phyloP scores from a whole-genome alignment of 2,797 vertebrate species.

The Sebastes variabilis region DNA sequence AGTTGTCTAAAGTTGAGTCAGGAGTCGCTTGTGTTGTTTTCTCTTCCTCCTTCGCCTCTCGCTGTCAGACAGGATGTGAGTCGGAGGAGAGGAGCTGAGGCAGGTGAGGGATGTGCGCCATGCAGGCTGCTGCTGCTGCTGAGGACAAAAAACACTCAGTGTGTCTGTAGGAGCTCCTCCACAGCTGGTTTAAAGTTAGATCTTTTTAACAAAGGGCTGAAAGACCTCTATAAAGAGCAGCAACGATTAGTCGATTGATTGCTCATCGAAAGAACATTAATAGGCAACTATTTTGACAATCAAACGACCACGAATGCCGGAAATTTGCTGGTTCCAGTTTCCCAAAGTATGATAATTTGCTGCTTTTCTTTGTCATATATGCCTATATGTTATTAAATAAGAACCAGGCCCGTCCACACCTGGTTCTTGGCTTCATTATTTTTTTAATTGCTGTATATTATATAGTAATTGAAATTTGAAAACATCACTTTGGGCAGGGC shows the following conservation, averaged over 20 bases:
- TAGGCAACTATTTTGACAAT: neutral
- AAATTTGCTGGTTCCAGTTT: neutral
- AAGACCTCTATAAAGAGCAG: neutral
- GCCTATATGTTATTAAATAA: no score
- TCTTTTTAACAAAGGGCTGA: no score
- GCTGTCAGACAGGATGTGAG: conserved; percentile 58
- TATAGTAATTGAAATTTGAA: neutral
- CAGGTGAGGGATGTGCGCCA: conserved; percentile 76
- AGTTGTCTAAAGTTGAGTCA: conserved; percentile 17
- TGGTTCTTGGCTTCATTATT: no score
- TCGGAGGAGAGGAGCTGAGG: conserved; percentile 69
- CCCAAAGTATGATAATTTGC: rapidly evolving
- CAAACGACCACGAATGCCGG: neutral
- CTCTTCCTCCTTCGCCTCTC: conserved; percentile 42
- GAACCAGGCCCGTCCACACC: no score
- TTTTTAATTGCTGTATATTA: no score
- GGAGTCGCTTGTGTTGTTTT: neutral
- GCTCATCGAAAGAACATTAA: neutral
- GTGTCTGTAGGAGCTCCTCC: neutral
- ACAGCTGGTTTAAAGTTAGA: neutral
- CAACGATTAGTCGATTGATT: neutral
- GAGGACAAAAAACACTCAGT: neutral
- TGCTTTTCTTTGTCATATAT: neutral
- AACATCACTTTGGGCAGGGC: neutral
- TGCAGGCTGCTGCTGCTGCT: conserved; percentile 10